Conservation (phyloP, 2,113 vertebrate species). For the Bujurquina vittata region DNA sequence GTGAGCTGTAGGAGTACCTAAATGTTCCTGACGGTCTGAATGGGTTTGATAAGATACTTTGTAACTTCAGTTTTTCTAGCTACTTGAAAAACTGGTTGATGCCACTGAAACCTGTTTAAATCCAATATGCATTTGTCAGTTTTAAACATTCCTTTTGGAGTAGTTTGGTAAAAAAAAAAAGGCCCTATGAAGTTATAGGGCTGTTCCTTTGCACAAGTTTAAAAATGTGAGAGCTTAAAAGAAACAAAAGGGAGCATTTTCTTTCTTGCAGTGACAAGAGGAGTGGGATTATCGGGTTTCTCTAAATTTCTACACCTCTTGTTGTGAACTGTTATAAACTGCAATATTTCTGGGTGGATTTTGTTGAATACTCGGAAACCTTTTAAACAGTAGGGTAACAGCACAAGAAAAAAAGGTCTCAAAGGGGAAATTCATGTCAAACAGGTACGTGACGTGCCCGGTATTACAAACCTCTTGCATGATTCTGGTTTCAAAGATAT, state of each 20-base stretch:
- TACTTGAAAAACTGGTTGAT: too few relatives aligned
- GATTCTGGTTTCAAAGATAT: not conserved
- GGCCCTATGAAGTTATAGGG: too few relatives aligned
- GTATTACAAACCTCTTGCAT: not conserved
- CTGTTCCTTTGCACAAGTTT: not conserved
- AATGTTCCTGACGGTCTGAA: not conserved
- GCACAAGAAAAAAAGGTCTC: not conserved
- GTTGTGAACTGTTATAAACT: not conserved
- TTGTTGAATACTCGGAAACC: not conserved
- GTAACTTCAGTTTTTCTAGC: too few relatives aligned
- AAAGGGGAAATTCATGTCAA: not conserved
- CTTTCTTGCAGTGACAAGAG: not conserved
- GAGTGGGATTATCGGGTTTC: not conserved
- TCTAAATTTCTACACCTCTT: not conserved
- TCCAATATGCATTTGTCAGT: too few relatives aligned
- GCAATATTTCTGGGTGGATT: not conserved
- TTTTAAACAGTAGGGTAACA: not conserved
- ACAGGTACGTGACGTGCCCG: not conserved
- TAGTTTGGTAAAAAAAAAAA: too few relatives aligned
- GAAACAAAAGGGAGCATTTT: accelerated
- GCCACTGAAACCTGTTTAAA: too few relatives aligned
- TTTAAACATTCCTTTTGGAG: too few relatives aligned
- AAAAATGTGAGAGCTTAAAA: not conserved
- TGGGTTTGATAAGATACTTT: not conserved
- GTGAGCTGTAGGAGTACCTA: not conserved